Percentiles rank a stretch among this genome's conserved stretches.
Evolutionary conservation across 2,888 invertebrate genomes (phyloP).

Genomic region (Bombyx huttoni): DNA sequence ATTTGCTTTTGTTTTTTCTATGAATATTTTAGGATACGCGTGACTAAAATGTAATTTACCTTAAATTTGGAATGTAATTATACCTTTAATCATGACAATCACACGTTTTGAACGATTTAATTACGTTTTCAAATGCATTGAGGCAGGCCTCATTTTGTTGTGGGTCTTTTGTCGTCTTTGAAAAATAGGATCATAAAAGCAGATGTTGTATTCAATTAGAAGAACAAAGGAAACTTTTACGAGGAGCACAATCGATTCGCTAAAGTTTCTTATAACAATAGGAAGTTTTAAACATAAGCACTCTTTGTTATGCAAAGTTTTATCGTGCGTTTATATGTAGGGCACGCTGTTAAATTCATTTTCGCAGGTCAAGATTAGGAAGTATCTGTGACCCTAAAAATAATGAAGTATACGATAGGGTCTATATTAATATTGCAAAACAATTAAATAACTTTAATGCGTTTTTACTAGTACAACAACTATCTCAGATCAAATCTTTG

Average conservation of each 20-base stretch:
- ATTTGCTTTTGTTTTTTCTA: no score
- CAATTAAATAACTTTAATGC: no score
- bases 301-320: slow-evolving; percentile 4
- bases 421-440: no score
- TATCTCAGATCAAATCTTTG: no score
- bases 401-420: no score
- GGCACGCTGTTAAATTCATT: neutral
- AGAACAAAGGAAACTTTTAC: slow-evolving; percentile 14
- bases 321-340: neutral
- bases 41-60: no score
- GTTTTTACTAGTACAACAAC: no score
- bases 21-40: neutral
- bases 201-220: slow-evolving; percentile 9
- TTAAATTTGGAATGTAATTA: no score
- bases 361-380: no score
- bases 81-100: no score
- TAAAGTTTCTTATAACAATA: slow-evolving; percentile 2
- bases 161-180: neutral
- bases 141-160: neutral
- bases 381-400: no score
- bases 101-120: no score
- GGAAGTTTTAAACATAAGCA: neutral
- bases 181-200: slow-evolving; percentile 3
- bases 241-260: slow-evolving; percentile 7
- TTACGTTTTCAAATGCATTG: neutral